Base-by-base conservation (phyloP, 1,140 invertebrate genomes). In the Hetaerina americana region DNA sequence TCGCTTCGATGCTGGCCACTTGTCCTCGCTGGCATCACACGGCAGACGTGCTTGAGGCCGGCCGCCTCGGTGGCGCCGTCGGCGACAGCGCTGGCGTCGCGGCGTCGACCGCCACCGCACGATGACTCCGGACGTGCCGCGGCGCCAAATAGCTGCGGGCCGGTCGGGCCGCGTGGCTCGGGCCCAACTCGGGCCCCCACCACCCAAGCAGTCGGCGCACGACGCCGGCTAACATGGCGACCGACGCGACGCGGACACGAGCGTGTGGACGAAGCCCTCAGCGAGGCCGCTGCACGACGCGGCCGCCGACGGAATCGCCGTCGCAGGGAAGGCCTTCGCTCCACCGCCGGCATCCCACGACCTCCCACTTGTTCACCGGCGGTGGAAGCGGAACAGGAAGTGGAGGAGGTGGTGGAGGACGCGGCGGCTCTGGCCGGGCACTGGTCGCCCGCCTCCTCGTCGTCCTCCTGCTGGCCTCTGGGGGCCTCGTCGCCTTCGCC, bases 401-500 rank as follows among this genome's bases (percentile, higher is more conserved):
- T 57, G 49, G 49, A 12, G 12, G 12, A 12, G 22, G 49, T 22
- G 12, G 22, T 57, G 12, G 12, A 12, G 49, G 12, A 12, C n/a
- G n/a, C n/a, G 49, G 12, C 22, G 49, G 49, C 49, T 12, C 25
- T 2, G 70, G 66, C 70, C 28, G 70, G 12, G 70, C 29, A 28
- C 49, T 40, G 29, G 57, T 22, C 66, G 40, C 49, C 66, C 31
- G 71, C 26, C 66, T 24, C 49, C 57, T 6, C 26, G 22, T 70
- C n/a, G 22, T 73, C 1, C 73, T 80, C 25, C 73, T 79, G 24
- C 78, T 82, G 8, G 76, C 78, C 40, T 57, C 40, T n/a, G 15
- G 83, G 84, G 71, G 80, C 81, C 18, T 25, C 57, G n/a, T 49
- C 49, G 12, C 29, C 5, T 57, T 68, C 69, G 85, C 84, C 68